These are phyloP conservation scores for Gasteruption jaculator DNA, from an alignment of 2,888 invertebrate species.

Conservation along the genomic window DNA sequence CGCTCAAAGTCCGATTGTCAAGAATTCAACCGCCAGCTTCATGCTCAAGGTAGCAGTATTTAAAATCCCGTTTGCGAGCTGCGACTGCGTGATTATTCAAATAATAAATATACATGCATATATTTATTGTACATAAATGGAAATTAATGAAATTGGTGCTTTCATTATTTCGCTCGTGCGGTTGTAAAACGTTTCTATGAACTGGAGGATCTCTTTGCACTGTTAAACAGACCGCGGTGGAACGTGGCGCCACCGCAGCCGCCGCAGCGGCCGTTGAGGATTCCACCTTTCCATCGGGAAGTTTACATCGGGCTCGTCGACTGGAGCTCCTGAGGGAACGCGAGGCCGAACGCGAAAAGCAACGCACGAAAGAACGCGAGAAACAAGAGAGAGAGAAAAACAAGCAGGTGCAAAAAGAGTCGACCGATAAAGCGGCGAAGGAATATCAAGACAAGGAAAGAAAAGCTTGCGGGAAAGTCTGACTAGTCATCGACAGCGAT, in stretches of 20 bases:
- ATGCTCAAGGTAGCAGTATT: constrained; percentile 34
- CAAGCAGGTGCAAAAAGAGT: constrained; percentile 16
- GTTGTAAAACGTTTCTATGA: too few species aligned
- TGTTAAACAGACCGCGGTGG: constrained; percentile 37
- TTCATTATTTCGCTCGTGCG: too few species aligned
- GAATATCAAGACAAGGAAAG: constrained; percentile 20
- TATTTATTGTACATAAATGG: too few species aligned
- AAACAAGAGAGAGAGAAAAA: constrained; percentile 25
- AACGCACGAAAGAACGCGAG: constrained; percentile 27
- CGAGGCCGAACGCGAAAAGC: constrained; percentile 35
- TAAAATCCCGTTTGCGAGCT: neutral
- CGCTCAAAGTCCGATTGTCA: constrained; percentile 39
- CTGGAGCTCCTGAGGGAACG: constrained; percentile 36
- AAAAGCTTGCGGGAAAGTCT: constrained; percentile 39
- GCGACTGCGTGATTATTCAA: neutral
- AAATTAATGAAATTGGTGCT: too few species aligned
- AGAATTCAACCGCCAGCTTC: constrained; percentile 40
- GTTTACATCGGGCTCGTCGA: constrained; percentile 37
- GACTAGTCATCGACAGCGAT: constrained; percentile 33
- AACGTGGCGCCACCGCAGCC: constrained; percentile 40
- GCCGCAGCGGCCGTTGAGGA: constrained; percentile 43
- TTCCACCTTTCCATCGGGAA: constrained; percentile 41
- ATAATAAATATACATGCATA: constrained; percentile 15
- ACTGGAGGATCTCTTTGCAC: too few species aligned
- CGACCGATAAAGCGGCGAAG: constrained; percentile 17